Evolutionary conservation across 2,888 invertebrate genomes (phyloP).

Genomic region (Drosophila percnosoma): DNA sequence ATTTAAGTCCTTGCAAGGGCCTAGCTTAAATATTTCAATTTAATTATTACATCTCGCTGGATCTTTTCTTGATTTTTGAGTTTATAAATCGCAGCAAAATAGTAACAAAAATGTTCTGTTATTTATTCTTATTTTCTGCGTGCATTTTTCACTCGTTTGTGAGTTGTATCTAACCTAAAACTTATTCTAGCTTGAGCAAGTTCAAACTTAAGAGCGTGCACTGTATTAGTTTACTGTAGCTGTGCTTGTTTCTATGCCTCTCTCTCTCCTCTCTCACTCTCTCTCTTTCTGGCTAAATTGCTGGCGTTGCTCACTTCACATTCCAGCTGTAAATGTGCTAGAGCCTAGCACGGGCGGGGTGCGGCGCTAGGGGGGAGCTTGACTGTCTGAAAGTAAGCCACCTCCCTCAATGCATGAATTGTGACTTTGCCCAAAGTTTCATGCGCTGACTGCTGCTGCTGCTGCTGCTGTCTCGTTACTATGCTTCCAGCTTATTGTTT

Average conservation of each 20-base stretch:
- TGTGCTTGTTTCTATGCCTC: constrained; percentile 21
- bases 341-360: not conserved
- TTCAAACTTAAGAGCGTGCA: not conserved
- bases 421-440: constrained; percentile 58
- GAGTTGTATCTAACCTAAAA: not conserved
- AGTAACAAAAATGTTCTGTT: not conserved
- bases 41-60: not conserved
- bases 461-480: constrained; percentile 37
- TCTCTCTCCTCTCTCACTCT: not conserved
- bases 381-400: constrained; percentile 23
- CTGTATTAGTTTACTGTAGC: constrained; percentile 9
- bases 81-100: not conserved
- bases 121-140: too few species aligned
- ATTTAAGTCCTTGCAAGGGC: not conserved
- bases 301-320: constrained; percentile 52
- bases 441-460: constrained; percentile 21
- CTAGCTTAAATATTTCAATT: not conserved
- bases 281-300: constrained; percentile 42
- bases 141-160: not conserved
- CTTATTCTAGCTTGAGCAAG: not conserved
- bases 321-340: constrained; percentile 35
- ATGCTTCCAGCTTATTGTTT: constrained; percentile 68
- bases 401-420: constrained; percentile 33
- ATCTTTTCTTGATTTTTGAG: not conserved
- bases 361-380: not conserved